Evolutionary conservation across 2,888 invertebrate species (phyloP).

Genomic region (Lochmaea crataegi): DNA sequence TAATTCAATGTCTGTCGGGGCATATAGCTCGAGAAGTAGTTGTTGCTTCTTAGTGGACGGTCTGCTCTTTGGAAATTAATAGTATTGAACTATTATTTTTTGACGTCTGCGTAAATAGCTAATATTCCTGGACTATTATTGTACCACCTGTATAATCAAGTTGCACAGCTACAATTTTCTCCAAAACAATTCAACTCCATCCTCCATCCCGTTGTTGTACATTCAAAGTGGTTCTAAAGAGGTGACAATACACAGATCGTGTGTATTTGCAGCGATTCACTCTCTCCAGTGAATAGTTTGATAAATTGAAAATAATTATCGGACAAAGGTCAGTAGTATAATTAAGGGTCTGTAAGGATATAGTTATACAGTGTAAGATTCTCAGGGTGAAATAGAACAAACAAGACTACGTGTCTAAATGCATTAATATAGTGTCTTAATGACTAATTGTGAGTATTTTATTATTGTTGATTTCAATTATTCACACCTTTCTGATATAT

Average conservation of each 20-base stretch:
- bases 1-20: no score
- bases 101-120: no score
- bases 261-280: neutral
- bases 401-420: neutral
- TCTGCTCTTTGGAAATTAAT: no score
- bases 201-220: neutral
- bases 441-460: neutral
- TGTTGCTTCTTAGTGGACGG: no score
- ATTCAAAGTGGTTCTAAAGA: neutral
- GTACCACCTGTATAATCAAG: no score
- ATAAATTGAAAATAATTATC: neutral
- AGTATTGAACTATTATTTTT: no score
- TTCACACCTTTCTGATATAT: conserved; percentile 4
- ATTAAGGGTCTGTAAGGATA: no score
- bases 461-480: neutral
- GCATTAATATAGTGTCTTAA: neutral
- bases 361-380: neutral
- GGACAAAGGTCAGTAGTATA: neutral
- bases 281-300: neutral
- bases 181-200: neutral
- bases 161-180: neutral
- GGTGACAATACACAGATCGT: neutral
- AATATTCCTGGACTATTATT: no score
- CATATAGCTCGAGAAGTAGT: no score
- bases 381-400: neutral